Percentiles rank a stretch among this genome's conserved stretches.
Conservation (phyloP, 2,888 invertebrate genomes). For the Brenthis daphne region DNA sequence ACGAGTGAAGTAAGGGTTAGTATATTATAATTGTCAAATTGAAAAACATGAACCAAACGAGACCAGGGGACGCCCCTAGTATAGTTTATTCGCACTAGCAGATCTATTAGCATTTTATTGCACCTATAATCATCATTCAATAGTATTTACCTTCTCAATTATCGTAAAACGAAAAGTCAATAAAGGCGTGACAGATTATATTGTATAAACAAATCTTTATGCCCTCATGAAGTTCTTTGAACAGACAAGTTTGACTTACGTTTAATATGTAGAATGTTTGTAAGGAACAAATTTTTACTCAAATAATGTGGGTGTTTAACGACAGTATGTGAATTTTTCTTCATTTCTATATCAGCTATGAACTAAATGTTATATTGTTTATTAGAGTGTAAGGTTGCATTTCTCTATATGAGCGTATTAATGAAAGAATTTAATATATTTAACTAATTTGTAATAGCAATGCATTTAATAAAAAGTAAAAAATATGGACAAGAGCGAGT, state of each 20-base stretch:
- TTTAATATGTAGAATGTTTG: slow-evolving; percentile 30
- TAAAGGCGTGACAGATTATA: slow-evolving; percentile 26
- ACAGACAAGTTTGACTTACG: slow-evolving; percentile 10
- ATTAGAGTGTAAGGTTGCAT: too few relatives aligned
- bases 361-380: too few relatives aligned
- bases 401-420: too few relatives aligned
- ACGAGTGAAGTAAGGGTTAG: too few relatives aligned
- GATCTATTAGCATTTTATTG: slow-evolving; percentile 11
- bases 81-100: neutral
- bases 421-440: too few relatives aligned
- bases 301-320: slow-evolving; percentile 21
- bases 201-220: slow-evolving; percentile 44
- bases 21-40: too few relatives aligned
- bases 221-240: slow-evolving; percentile 52
- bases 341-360: neutral
- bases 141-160: slow-evolving; percentile 23
- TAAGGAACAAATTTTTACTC: slow-evolving; percentile 11
- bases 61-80: too few relatives aligned
- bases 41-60: too few relatives aligned
- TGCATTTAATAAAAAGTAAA: too few relatives aligned
- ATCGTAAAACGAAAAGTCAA: slow-evolving; percentile 23
- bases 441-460: too few relatives aligned
- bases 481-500: too few relatives aligned
- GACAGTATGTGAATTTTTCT: slow-evolving; percentile 20
- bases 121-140: slow-evolving; percentile 11